Base-by-base conservation (phyloP, 2,888 invertebrate species). In the Noctua comes region DNA sequence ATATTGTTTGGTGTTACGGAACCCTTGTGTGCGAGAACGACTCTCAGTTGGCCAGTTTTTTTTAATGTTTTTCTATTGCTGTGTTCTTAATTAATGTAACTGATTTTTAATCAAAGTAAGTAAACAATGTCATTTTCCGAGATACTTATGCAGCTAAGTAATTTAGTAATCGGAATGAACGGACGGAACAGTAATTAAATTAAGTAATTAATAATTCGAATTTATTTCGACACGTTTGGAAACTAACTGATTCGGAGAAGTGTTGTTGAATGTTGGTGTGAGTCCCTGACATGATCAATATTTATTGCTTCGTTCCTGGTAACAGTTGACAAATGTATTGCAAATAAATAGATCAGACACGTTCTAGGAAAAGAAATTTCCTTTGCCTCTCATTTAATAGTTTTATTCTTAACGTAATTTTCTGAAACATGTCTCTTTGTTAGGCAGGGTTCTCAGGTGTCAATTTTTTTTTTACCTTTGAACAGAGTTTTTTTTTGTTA, bases 281-380 rank as follows among this genome's bases (percentile, higher is more conserved):
- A 16, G 7, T 40, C 31, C 24, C 43, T 7, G 40, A 70, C 40
- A 18, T 57, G 40, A 76, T 54, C 24, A 31, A 36, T 70, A 71
- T 79, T 65, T 70, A 79, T 79, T 13, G 70, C 54, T 48, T 10
- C 16, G 40, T 65, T 77, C 65, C 36, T 70, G 46, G 27, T 51
- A 64, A 51, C 64, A 18, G 51, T 64, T 51, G 36, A 79, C 31
- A 54, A 73, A 79, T 79, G n/a, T 69, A 36, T 68, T 51, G 43
- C 36, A 65, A 65, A 54, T 64, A 71, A 65, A 77, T 21, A 31
- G 40, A 57, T 13, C 27, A n/a, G 31, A 3, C 13, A 24, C 16
- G 7, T 69, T 51, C 51, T n/a, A 18, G 48, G 59, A 68, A 51
- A 31, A 11, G 0, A 66, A 46, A 8, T 71, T 72, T 66, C 3